A percentile compares a stretch with the other conserved stretches of the same genome.
Conservation (phyloP, 2,113 vertebrate species). For the Neoarius graeffei region DNA sequence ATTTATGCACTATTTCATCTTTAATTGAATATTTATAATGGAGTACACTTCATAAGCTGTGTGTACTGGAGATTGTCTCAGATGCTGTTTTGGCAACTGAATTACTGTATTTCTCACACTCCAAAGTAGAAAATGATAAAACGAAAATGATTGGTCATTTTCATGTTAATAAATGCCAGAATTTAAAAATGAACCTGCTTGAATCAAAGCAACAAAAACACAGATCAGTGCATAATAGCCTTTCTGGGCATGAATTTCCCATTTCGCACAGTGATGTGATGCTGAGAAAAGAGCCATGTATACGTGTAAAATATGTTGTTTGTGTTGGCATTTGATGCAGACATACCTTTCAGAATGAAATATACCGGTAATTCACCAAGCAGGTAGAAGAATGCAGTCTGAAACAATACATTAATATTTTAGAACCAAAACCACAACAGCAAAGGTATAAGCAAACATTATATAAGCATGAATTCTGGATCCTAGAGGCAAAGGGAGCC, state of each 20-base stretch:
- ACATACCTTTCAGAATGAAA: not conserved
- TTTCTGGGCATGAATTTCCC: not conserved
- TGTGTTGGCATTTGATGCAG: not conserved
- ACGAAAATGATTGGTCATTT: too few species aligned
- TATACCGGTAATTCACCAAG: slow-evolving; percentile 26
- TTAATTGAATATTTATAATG: too few species aligned
- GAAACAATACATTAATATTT: slow-evolving; percentile 25
- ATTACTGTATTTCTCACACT: too few species aligned
- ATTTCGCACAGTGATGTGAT: not conserved
- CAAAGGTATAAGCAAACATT: not conserved
- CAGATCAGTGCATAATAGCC: not conserved
- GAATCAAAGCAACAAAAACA: too few species aligned
- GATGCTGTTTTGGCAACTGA: too few species aligned
- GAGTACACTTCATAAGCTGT: too few species aligned
- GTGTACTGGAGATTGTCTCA: too few species aligned
- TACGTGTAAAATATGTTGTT: not conserved
- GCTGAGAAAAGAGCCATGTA: not conserved
- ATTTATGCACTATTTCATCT: too few species aligned
- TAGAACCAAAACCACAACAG: slow-evolving; percentile 13
- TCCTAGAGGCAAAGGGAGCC: not conserved
- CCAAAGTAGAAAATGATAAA: too few species aligned
- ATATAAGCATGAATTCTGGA: not conserved
- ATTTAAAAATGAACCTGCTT: too few species aligned
- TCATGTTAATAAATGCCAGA: too few species aligned
- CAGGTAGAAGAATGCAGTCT: slow-evolving; percentile 32